These are phyloP conservation scores for Hoplodrina blanda DNA, from an alignment of 2,888 invertebrate species.

Conservation along the genomic window DNA sequence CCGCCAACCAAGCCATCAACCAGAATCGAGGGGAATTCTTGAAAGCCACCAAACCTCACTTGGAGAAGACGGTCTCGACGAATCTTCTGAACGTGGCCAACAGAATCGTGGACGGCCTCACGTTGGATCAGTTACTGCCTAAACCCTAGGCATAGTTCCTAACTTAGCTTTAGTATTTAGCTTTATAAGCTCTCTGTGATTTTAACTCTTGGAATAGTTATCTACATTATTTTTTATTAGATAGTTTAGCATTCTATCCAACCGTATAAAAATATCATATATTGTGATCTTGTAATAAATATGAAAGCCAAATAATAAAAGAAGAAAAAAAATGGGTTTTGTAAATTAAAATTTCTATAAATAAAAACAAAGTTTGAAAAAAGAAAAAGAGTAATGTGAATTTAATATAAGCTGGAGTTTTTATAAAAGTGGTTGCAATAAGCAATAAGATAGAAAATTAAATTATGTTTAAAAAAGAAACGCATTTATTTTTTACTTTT, in stretches of 20 bases:
- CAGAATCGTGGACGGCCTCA: constrained; percentile 88
- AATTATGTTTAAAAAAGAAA: constrained; percentile 19
- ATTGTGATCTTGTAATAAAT: too few species aligned
- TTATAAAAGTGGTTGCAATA: constrained; percentile 13
- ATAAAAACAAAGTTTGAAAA: not conserved
- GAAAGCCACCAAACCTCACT: constrained; percentile 88
- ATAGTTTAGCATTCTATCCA: not conserved
- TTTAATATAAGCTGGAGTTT: not conserved
- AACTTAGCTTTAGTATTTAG: constrained; percentile 13
- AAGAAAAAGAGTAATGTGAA: constrained; percentile 5
- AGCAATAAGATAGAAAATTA: constrained; percentile 26
- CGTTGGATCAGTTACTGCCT: constrained; percentile 90
- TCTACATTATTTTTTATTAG: not conserved
- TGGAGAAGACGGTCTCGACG: constrained; percentile 89
- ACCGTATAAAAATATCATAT: not conserved
- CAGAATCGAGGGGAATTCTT: constrained; percentile 91
- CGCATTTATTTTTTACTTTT: not conserved
- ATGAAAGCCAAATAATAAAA: too few species aligned
- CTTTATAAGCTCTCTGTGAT: constrained; percentile 59
- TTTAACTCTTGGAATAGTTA: constrained; percentile 34
- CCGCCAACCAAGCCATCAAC: constrained; percentile 91
- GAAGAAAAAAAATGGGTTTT: not conserved
- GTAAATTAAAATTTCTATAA: not conserved
- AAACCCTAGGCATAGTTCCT: constrained; percentile 64
- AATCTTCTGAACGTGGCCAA: constrained; percentile 89